Conservation (phyloP, 2,888 invertebrate species). For the Congeria kusceri region DNA sequence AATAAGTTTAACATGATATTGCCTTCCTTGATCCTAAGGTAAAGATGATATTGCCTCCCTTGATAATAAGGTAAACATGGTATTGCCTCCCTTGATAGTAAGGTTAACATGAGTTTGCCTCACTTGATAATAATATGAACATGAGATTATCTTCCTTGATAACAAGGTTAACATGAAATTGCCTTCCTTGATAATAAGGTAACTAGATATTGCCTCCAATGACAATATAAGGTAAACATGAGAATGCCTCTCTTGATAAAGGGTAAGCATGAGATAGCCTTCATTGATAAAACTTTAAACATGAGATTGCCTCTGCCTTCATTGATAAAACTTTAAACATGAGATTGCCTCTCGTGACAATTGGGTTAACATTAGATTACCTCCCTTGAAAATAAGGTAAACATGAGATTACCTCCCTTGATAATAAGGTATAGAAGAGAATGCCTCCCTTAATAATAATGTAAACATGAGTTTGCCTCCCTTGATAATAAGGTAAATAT, state of each 20-base stretch:
- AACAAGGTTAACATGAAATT: background rate
- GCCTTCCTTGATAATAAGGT: too few relatives aligned
- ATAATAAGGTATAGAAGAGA: constrained; percentile 88
- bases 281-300: too few relatives aligned
- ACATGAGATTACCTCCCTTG: constrained; percentile 93
- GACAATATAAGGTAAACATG: too few relatives aligned
- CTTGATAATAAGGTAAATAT: background rate
- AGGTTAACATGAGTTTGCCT: background rate
- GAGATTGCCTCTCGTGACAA: too few relatives aligned
- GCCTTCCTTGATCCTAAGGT: constrained; percentile 86
- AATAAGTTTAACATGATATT: constrained; percentile 98
- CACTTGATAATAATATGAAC: too few relatives aligned
- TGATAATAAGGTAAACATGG: constrained; percentile 82
- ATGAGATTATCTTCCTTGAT: too few relatives aligned
- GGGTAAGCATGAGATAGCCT: too few relatives aligned
- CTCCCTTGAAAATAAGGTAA: constrained; percentile 97
- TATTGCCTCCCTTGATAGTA: background rate
- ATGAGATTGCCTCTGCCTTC: too few relatives aligned
- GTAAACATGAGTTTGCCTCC: constrained; percentile 35
- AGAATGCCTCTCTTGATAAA: too few relatives aligned
- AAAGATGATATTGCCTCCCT: constrained; percentile 90
- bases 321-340: too few relatives aligned
- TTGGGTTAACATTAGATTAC: too few relatives aligned
- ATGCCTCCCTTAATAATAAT: constrained; percentile 87
- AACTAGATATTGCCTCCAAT: too few relatives aligned